These are phyloP conservation scores for Balaenoptera acutorostrata DNA, from an alignment of 2,113 vertebrate genomes.

Conservation along the genomic window DNA sequence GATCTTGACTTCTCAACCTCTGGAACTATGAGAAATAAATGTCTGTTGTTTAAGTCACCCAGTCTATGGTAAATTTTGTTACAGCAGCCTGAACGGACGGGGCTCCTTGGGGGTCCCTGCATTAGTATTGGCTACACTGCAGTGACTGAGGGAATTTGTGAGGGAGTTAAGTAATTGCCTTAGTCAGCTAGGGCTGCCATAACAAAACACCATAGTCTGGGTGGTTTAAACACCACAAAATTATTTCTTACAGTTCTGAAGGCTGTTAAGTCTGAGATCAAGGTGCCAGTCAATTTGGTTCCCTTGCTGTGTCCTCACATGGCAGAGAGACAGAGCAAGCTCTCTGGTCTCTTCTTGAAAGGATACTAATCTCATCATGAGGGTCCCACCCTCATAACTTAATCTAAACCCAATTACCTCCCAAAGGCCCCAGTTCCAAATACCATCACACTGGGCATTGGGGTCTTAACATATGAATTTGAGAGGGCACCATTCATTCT, in stretches of 20 bases:
- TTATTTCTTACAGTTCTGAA: background rate
- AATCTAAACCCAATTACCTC: background rate
- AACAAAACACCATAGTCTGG: background rate
- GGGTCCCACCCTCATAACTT: background rate
- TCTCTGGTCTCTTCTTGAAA: background rate
- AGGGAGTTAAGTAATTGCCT: no score
- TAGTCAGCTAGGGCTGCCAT: background rate
- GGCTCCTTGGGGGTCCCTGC: background rate
- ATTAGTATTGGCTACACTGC: background rate
- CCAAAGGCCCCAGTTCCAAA: background rate
- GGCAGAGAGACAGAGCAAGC: background rate
- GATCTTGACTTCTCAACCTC: background rate
- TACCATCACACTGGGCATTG: no score
- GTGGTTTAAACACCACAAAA: background rate
- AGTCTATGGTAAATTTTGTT: background rate
- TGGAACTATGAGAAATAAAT: background rate
- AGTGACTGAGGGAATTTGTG: background rate
- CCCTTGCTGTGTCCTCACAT: background rate
- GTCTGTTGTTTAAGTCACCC: background rate
- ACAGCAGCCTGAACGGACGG: accelerated
- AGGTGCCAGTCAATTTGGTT: background rate
- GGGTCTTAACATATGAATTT: background rate
- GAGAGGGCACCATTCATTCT: background rate
- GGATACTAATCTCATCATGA: background rate
- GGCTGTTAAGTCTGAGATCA: background rate